These are phyloP conservation scores for Tachypleus tridentatus DNA, from an alignment of 1,140 invertebrate species.

Conservation along the genomic window DNA sequence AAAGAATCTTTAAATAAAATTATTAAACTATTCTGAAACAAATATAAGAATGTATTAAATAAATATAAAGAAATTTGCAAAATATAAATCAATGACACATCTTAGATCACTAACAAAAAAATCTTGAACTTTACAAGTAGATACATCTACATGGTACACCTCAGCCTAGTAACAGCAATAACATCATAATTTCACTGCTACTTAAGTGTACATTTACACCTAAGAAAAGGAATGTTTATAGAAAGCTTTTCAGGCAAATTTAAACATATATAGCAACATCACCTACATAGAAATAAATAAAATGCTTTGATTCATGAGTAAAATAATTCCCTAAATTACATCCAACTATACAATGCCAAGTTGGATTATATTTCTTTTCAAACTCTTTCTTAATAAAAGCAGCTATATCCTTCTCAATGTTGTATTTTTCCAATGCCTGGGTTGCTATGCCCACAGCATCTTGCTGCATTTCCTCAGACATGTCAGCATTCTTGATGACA, in stretches of 20 bases:
- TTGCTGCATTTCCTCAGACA: slow-evolving; percentile 99
- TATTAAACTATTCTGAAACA: too few relatives aligned
- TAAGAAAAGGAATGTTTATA: too few relatives aligned
- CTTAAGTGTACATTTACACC: too few relatives aligned
- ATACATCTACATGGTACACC: too few relatives aligned
- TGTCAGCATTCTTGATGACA: slow-evolving; percentile 99
- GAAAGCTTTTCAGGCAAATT: slow-evolving; percentile 69
- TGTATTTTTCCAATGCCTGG: slow-evolving; percentile 96
- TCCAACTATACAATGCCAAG: slow-evolving; percentile 81
- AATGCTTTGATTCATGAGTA: slow-evolving; percentile 91
- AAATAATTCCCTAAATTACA: slow-evolving; percentile 89
- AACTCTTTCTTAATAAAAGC: slow-evolving; percentile 97
- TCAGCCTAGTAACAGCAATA: too few relatives aligned
- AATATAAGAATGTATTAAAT: too few relatives aligned
- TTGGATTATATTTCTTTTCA: slow-evolving; percentile 95
- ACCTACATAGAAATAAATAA: slow-evolving; percentile 93
- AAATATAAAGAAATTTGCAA: too few relatives aligned
- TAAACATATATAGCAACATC: slow-evolving; percentile 94
- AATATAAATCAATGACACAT: too few relatives aligned
- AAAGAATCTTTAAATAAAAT: too few relatives aligned
- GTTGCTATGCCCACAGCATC: slow-evolving; percentile 98
- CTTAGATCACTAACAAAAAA: too few relatives aligned
- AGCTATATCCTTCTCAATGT: slow-evolving; percentile 98
- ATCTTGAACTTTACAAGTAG: too few relatives aligned
- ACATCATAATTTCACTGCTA: too few relatives aligned